phyloP scores from a whole-genome alignment of 2,888 invertebrate species.

The Drosophila phalerata region DNA sequence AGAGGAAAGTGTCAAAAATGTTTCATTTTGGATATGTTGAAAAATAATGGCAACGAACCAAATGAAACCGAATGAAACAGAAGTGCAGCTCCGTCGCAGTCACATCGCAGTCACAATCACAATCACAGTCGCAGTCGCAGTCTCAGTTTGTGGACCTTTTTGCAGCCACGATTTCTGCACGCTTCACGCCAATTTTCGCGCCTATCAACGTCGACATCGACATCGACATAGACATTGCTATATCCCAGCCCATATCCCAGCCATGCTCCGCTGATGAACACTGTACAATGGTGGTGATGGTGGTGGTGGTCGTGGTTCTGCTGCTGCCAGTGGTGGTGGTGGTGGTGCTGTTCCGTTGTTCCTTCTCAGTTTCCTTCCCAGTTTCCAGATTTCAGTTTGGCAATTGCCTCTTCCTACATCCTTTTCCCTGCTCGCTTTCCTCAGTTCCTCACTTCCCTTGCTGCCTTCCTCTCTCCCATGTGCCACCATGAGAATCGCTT shows the following conservation, averaged over 20 bases:
- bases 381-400: constrained; percentile 41
- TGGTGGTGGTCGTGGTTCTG: constrained; percentile 39
- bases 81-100: constrained; percentile 19
- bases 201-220: constrained; percentile 77
- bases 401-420: constrained; percentile 43
- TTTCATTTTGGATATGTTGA: constrained; percentile 79
- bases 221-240: constrained; percentile 47
- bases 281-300: constrained; percentile 1
- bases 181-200: constrained; percentile 86
- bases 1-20: constrained; percentile 76
- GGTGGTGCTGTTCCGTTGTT: constrained; percentile 23
- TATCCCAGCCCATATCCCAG: constrained; percentile 37
- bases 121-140: background rate
- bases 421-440: constrained; percentile 34
- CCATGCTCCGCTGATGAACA: constrained; percentile 15
- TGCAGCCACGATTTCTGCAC: constrained; percentile 84
- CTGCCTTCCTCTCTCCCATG: background rate
- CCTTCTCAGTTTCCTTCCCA: constrained; percentile 13
- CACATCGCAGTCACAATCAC: background rate
- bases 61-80: constrained; percentile 28
- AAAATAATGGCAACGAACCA: constrained; percentile 68
- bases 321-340: constrained; percentile 36
- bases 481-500: constrained; percentile 52
- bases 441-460: constrained; percentile 6
- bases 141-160: constrained; percentile 44